Evolutionary conservation across 2,797 vertebrate genomes (phyloP), one percentile per base, ranked within the genome.

Genomic region (Coendou prehensilis): DNA sequence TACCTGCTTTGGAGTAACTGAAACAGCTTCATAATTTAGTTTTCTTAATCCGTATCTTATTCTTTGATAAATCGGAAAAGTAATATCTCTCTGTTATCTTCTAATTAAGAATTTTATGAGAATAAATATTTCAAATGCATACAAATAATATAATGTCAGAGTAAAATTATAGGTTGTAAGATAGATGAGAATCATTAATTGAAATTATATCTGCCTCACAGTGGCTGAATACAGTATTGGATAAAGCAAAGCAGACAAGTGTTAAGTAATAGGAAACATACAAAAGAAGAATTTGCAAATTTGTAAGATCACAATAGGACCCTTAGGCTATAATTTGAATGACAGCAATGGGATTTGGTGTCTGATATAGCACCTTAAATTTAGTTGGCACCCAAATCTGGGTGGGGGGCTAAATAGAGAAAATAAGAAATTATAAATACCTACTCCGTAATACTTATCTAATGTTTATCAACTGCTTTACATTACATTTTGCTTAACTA

Each of bases 301-400:
- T 97, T 97, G 76, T 89, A 97, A 97, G 96, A 98, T 98, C 97
- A 98, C 95, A 98, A 96, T 97, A 97, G 87, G 84, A 78, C 97
- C 98, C 97, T 98, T 96, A 98, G 97, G 97, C 97, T 97, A 96
- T 94, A 95, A 98, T 97, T 69, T 97, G 97, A 98, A 97, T 98
- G 98, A 98, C 97, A 98, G 97, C 92, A 84, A 14, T 95, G 94
- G 95, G 97, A 98, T 97, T 98, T 97, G 82, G 90, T 97, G 95
- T 97, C 97, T 97, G 96, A 97, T 94, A 81, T 97, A 96, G 94
- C 95, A 97, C 93, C 93, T 93, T 97, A 97, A 98, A 98, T 98
- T 98, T 96, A 98, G 94, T 95, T 98, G 97, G 98, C 97, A 97
- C 73, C 97, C 98, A 94, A 98, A 97, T 98, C 97, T 98, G 95